Conservation (phyloP, 2,113 vertebrate species). For the Nettapus auritus region DNA sequence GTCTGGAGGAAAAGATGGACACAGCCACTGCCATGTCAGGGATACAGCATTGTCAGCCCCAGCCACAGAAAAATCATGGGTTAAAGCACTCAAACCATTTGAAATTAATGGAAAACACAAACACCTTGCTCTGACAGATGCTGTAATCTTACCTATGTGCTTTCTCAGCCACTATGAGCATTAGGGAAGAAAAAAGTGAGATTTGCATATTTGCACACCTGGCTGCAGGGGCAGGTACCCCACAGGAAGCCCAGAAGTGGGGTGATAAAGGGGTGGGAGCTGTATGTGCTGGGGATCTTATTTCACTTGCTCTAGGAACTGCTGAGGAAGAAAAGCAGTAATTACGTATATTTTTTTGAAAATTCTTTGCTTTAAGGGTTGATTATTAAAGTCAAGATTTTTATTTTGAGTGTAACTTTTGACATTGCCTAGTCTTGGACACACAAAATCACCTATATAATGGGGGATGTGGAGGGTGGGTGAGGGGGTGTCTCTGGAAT, state of each 20-base stretch:
- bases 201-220: background rate
- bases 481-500: background rate
- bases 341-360: constrained; percentile 28
- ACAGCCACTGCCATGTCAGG: background rate
- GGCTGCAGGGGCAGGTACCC: background rate
- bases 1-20: background rate
- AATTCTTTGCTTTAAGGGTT: background rate
- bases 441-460: background rate
- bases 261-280: background rate
- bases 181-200: background rate
- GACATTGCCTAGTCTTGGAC: background rate
- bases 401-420: constrained; percentile 18
- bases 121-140: background rate
- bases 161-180: background rate
- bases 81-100: background rate
- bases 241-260: background rate
- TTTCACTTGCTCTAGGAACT: background rate
- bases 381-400: background rate
- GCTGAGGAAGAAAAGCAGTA: constrained; percentile 10
- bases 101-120: background rate
- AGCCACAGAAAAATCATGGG: background rate
- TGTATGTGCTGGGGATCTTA: background rate
- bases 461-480: background rate
- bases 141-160: background rate
- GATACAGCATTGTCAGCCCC: background rate